Percentiles rank a stretch among this genome's conserved stretches.
These are phyloP conservation scores for Pseudopipra pipra DNA, from an alignment of 2,113 vertebrate genomes.

Conservation along the genomic window DNA sequence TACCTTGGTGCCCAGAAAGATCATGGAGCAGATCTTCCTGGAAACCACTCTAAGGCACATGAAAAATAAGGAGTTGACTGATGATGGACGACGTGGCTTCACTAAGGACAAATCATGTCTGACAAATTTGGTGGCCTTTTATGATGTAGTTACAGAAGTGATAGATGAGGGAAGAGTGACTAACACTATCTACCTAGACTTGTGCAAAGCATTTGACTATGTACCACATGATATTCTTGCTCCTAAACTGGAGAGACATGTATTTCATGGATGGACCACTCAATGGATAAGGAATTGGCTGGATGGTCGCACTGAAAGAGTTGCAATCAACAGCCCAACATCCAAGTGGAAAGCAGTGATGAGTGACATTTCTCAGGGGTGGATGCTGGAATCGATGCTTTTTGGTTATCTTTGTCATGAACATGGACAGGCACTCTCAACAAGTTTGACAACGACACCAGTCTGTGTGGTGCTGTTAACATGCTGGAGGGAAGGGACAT, in stretches of 20 bases:
- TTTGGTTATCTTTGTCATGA: fast-evolving
- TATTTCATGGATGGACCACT: background rate
- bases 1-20: background rate
- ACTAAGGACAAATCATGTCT: background rate
- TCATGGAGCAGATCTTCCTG: background rate
- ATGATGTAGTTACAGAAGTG: background rate
- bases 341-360: background rate
- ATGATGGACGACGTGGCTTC: background rate
- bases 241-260: background rate
- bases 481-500: background rate
- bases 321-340: background rate
- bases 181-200: background rate
- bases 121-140: background rate
- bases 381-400: background rate
- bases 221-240: background rate
- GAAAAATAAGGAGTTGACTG: background rate
- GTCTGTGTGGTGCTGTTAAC: background rate
- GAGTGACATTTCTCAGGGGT: background rate
- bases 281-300: background rate
- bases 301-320: background rate
- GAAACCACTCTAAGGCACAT: background rate
- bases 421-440: background rate
- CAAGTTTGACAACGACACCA: fast-evolving
- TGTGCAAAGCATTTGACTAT: background rate
- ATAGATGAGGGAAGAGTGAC: background rate